Percentiles rank a stretch among this genome's conserved stretches.
These are phyloP conservation scores for Caenorhabditis tropicalis DNA, from an alignment of 1,140 invertebrate genomes.

Conservation along the genomic window DNA sequence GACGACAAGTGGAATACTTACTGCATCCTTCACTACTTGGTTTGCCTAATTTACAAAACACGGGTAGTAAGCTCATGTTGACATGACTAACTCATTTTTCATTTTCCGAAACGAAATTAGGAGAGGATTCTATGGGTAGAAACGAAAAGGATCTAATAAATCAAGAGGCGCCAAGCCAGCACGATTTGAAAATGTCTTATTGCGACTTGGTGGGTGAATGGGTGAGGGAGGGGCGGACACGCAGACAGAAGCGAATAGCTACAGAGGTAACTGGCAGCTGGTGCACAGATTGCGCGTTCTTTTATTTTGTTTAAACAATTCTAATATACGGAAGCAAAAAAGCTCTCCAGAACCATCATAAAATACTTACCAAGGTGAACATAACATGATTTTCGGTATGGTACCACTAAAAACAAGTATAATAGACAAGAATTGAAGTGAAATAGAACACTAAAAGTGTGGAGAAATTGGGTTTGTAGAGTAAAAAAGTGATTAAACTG, in stretches of 20 bases:
- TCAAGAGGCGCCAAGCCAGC: not conserved
- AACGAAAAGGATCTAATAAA: not conserved
- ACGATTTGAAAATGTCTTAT: conserved; percentile 23
- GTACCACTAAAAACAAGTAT: too few species aligned
- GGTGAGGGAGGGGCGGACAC: not conserved
- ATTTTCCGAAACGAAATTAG: not conserved
- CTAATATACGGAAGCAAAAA: too few species aligned
- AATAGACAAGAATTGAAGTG: not conserved
- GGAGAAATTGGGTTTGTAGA: not conserved
- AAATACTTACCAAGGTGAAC: conserved; percentile 10
- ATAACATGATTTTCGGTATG: not conserved
- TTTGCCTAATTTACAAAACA: conserved; percentile 29
- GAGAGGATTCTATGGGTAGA: not conserved
- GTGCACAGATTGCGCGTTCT: not conserved
- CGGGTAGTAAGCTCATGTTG: not conserved
- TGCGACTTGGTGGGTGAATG: not conserved
- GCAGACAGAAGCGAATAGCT: not conserved
- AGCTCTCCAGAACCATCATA: too few species aligned
- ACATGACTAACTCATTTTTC: not conserved
- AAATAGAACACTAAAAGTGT: not conserved
- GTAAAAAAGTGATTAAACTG: not conserved
- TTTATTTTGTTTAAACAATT: too few species aligned
- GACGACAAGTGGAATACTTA: not conserved
- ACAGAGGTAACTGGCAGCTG: conserved; percentile 28
- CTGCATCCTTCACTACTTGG: not conserved